Conservation (phyloP, 2,797 vertebrate species). For the Mormyrops boulengeri region DNA sequence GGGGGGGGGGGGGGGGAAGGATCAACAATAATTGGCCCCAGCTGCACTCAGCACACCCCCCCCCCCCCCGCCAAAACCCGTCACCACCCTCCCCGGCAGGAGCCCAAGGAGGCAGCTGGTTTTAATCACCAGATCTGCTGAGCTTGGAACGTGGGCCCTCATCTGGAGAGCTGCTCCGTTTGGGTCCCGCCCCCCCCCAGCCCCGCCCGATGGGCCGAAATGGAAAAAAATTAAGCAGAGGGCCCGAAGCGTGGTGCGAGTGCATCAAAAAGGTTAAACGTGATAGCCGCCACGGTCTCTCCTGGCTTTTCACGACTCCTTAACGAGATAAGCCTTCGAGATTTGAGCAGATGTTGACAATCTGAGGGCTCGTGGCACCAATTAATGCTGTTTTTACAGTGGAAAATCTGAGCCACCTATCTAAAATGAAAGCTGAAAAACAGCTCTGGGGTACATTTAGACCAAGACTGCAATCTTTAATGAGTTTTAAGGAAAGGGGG, state of each 20-base stretch:
- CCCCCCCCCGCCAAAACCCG: background rate
- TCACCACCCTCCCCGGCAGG: slow-evolving; percentile 38
- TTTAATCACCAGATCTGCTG: slow-evolving; percentile 52
- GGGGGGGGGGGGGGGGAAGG: slow-evolving; percentile 40
- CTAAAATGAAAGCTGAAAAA: slow-evolving; percentile 31
- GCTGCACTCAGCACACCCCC: slow-evolving; percentile 45
- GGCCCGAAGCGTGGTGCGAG: background rate
- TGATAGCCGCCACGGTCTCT: background rate
- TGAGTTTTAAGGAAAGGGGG: background rate
- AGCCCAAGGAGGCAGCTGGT: slow-evolving; percentile 46
- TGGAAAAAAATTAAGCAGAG: too few species aligned
- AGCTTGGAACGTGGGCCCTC: slow-evolving; percentile 37
- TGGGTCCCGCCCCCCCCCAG: background rate
- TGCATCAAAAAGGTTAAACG: background rate
- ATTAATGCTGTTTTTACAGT: slow-evolving; percentile 43
- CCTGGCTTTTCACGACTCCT: background rate
- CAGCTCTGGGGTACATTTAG: background rate
- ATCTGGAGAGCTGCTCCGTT: background rate
- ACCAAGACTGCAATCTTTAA: background rate
- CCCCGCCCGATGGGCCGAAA: too few species aligned
- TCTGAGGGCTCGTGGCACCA: background rate
- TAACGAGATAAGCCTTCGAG: background rate
- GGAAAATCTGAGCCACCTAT: slow-evolving; percentile 52
- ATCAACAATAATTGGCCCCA: slow-evolving; percentile 59
- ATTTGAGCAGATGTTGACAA: slow-evolving; percentile 2